phyloP scores from a whole-genome alignment of 2,113 vertebrate species.

The Chrysemys picta region DNA sequence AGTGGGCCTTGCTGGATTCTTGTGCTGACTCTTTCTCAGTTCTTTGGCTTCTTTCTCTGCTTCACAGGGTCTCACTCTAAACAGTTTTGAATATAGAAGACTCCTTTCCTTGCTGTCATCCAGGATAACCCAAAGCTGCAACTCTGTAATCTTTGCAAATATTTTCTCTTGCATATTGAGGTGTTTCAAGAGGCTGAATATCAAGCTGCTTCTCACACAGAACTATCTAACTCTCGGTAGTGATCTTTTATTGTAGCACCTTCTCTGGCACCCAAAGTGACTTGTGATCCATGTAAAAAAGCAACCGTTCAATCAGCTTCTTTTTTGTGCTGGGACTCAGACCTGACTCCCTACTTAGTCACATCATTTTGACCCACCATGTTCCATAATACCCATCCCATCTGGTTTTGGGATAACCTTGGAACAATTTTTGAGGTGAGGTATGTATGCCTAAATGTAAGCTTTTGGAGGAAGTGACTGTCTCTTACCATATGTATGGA shows the following conservation, averaged over 20 bases:
- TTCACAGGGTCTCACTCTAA: rapidly evolving
- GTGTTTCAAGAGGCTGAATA: rapidly evolving
- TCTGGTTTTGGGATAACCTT: rapidly evolving
- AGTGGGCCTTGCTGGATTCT: neutral
- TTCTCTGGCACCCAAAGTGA: rapidly evolving
- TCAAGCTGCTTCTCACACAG: rapidly evolving
- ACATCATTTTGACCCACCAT: rapidly evolving
- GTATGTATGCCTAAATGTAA: rapidly evolving
- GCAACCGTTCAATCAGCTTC: rapidly evolving
- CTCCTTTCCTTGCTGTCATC: rapidly evolving
- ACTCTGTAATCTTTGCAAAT: rapidly evolving
- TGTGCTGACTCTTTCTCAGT: rapidly evolving
- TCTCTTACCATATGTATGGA: rapidly evolving
- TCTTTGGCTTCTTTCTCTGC: neutral
- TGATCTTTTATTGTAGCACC: rapidly evolving
- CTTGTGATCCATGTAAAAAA: rapidly evolving
- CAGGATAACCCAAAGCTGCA: neutral
- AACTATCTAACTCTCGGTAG: rapidly evolving
- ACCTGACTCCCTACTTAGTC: rapidly evolving
- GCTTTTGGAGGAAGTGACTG: no score
- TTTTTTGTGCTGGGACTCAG: rapidly evolving
- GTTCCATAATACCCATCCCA: neutral
- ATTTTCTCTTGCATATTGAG: rapidly evolving
- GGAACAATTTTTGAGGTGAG: rapidly evolving
- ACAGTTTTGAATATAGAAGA: neutral